Base-by-base conservation (phyloP, 37 sponge, comb jelly and placozoan species). In the Dysidea cf. avara region DNA sequence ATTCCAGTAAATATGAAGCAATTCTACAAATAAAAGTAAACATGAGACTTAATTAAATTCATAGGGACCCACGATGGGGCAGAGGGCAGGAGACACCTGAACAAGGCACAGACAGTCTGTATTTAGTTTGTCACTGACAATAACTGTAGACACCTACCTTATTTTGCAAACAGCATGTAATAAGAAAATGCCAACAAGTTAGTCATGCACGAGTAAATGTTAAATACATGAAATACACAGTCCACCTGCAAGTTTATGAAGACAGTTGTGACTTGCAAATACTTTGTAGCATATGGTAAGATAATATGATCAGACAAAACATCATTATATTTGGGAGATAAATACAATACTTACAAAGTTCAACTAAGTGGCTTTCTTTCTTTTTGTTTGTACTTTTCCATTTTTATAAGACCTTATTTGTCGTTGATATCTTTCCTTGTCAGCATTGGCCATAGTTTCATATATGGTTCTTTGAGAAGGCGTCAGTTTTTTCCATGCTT, bases 71-170 rank as follows among this genome's bases (percentile, higher is more conserved):
- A 16, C 72, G 91, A 28, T 90, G 91, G 91, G 91, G 91, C 1
- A 60, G 91, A 59, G 86, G 91, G 2, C 91, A 90, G 31, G 91
- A 90, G 38, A 85, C 86, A 60, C 91, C 91, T 36, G 91, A 86
- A 71, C 86, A 90, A 90, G 91, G 91, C 85, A 51, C 2, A 21
- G 60, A 57, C 1, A 2, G 5, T 22, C 17, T 70, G 51, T 18
- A 50, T 24, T 6, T 67, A 20, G 21, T 2, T 16, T 36, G 21
- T n/a, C 25, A 5, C 4, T 63, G 34, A 12, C 36, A 21, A 39
- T 73, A 4, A 39, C 38, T 71, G 25, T 66, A 90, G 91, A 90
- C 81, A 86, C 91, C 35, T 90, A 85, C 49, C 75, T 90, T 52
- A 63, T 86, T 39, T 85, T 77, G 91, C 69, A 13, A 52, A 56